phyloP scores from a whole-genome alignment of 64 coral and sea anemone genomes.

The Montipora efflorescens region DNA sequence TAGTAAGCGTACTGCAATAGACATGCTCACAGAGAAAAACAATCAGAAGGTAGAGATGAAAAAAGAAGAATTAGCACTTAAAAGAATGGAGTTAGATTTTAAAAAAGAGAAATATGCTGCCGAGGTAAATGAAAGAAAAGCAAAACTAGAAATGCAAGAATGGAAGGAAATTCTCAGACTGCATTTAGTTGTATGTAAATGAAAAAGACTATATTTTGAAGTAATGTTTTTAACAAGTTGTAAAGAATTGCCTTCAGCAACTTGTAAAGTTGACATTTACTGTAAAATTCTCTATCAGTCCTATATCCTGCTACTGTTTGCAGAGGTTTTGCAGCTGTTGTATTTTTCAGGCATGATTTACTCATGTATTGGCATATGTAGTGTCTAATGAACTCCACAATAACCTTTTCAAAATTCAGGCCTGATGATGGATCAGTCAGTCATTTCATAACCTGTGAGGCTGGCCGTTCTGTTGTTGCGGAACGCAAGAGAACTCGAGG shows the following conservation, averaged over 20 bases:
- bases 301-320: background rate
- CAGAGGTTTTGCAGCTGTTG: background rate
- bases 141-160: too few species aligned
- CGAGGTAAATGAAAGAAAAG: too few species aligned
- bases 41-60: conserved; percentile 25
- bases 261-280: background rate
- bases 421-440: too few species aligned
- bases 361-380: background rate
- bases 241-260: background rate
- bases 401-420: too few species aligned
- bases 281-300: background rate
- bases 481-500: too few species aligned
- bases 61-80: background rate
- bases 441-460: too few species aligned
- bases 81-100: too few species aligned
- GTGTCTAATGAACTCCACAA: background rate
- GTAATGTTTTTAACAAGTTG: background rate
- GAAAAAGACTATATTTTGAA: background rate
- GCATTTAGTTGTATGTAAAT: background rate
- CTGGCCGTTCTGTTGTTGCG: too few species aligned
- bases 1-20: conserved; percentile 42
- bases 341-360: background rate
- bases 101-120: too few species aligned
- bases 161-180: background rate
- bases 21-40: conserved; percentile 45